Conservation (phyloP, 2,113 vertebrate genomes). For the cattle (Bos taurus) region DNA sequence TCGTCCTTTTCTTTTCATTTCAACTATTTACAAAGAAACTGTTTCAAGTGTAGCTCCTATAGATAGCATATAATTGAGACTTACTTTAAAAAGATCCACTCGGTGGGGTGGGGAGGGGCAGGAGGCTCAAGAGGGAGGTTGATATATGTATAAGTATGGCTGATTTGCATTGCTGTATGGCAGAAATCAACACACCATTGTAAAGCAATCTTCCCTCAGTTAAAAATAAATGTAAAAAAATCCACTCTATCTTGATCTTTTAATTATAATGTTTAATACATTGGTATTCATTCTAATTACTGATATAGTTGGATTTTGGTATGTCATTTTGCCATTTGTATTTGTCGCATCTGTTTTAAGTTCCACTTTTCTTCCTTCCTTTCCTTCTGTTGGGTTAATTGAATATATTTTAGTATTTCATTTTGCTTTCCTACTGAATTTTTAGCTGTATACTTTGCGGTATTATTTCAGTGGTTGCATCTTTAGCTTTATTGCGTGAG, state of each 20-base stretch:
- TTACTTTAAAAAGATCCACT: background rate
- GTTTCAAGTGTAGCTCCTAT: background rate
- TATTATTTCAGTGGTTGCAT: background rate
- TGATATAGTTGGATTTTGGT: background rate
- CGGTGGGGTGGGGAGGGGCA: background rate
- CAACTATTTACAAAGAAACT: background rate
- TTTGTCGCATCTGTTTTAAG: background rate
- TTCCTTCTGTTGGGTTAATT: background rate
- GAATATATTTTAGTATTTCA: background rate
- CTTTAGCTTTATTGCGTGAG: background rate
- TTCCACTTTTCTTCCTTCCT: background rate
- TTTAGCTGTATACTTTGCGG: background rate
- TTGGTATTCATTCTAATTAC: background rate
- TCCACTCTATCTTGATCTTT: background rate
- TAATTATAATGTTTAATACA: background rate
- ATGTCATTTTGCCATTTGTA: background rate
- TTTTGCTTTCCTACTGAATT: conserved; percentile 29
- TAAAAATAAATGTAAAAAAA: background rate
- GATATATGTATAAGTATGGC: background rate
- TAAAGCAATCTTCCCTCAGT: background rate
- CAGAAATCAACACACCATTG: background rate
- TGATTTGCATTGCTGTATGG: background rate
- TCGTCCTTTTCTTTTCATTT: background rate
- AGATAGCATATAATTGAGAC: background rate
- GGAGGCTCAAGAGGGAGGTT: background rate